Conservation (phyloP, 2,113 vertebrate genomes). For the Coturnix japonica region DNA sequence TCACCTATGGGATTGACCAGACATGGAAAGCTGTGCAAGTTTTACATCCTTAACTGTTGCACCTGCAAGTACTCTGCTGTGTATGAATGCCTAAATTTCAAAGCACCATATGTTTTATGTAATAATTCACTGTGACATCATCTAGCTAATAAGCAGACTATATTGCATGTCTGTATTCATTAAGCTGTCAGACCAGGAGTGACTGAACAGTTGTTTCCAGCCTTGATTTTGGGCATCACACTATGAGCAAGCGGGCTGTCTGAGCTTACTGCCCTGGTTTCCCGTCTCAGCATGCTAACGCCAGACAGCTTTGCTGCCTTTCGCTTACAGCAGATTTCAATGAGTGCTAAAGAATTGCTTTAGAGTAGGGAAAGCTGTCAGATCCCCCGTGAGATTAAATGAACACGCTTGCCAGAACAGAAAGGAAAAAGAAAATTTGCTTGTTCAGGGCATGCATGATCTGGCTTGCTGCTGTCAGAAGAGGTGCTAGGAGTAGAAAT, state of each 20-base stretch:
- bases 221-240: not conserved
- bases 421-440: conserved; percentile 68
- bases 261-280: not conserved
- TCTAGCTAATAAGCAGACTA: not conserved
- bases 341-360: conserved; percentile 77
- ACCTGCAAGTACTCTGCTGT: not conserved
- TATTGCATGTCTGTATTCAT: conserved; percentile 40
- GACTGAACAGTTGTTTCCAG: conserved; percentile 24
- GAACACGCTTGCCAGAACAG: conserved; percentile 70
- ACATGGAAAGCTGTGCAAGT: not conserved
- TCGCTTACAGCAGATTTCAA: conserved; percentile 69
- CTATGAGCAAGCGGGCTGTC: not conserved
- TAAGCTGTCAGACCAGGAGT: conserved; percentile 29
- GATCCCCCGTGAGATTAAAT: conserved; percentile 76
- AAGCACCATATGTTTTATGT: conserved; percentile 31
- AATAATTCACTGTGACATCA: not conserved
- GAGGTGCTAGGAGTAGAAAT: not conserved
- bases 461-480: conserved; percentile 67
- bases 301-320: conserved; percentile 64
- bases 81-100: conserved; percentile 16
- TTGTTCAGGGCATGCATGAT: conserved; percentile 53
- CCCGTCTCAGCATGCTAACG: conserved; percentile 51
- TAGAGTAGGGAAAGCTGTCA: conserved; percentile 78
- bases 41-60: not conserved
- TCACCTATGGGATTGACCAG: not conserved